phyloP scores from a whole-genome alignment of 2,797 vertebrate genomes.

The Vespertilio murinus region DNA sequence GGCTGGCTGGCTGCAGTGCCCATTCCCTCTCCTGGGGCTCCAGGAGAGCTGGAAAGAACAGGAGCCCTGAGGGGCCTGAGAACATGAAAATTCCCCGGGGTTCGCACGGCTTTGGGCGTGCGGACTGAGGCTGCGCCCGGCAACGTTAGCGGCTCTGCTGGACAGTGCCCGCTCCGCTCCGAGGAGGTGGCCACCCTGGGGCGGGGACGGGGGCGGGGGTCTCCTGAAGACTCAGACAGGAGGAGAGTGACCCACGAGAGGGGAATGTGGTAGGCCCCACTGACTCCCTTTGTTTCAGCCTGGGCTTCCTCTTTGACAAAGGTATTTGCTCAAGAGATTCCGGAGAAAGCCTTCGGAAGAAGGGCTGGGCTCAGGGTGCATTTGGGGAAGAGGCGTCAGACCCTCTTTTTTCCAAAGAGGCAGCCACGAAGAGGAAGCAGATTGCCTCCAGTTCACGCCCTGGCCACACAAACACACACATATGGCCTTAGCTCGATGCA shows the following conservation, averaged over 20 bases:
- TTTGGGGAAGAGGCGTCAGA: background rate
- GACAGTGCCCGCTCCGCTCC: fast-evolving
- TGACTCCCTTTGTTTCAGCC: background rate
- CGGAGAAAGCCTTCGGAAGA: background rate
- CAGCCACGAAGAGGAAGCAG: background rate
- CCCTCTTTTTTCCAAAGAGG: fast-evolving
- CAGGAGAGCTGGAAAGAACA: no score
- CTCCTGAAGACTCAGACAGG: fast-evolving
- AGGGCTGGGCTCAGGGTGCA: background rate
- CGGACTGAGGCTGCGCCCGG: fast-evolving
- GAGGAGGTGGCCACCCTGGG: fast-evolving
- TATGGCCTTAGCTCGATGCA: background rate
- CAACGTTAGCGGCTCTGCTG: background rate
- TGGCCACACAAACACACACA: background rate
- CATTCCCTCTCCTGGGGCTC: background rate
- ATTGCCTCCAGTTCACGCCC: background rate
- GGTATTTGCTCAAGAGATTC: background rate
- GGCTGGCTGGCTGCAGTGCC: background rate
- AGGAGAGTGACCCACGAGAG: background rate
- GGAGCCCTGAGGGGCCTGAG: background rate
- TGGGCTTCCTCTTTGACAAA: background rate
- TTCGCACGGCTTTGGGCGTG: background rate
- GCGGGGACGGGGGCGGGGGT: no score
- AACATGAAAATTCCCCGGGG: background rate
- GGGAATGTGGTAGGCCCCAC: no score